These are phyloP conservation scores for Hirundichthys speculiger DNA, from an alignment of 2,113 vertebrate genomes.

Conservation along the genomic window DNA sequence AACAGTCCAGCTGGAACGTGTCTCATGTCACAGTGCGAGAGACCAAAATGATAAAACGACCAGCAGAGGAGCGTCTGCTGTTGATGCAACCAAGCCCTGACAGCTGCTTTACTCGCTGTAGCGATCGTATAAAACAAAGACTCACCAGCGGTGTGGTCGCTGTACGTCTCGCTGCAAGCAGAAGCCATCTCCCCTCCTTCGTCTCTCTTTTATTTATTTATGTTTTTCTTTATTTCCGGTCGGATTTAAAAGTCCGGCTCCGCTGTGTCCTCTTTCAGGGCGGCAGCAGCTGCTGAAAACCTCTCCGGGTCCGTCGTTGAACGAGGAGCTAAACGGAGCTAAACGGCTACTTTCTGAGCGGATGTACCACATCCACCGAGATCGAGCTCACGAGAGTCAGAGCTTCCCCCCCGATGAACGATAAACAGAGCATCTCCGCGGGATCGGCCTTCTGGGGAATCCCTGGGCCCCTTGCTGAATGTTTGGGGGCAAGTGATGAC, in stretches of 20 bases:
- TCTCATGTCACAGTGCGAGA: too few relatives aligned
- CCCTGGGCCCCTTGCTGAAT: slow-evolving; percentile 60
- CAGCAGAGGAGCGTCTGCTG: too few relatives aligned
- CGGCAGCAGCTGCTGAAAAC: slow-evolving; percentile 31
- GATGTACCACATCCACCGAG: background rate
- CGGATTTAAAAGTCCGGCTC: slow-evolving; percentile 21
- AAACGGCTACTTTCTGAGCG: background rate
- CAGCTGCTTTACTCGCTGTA: too few relatives aligned
- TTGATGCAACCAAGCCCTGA: too few relatives aligned
- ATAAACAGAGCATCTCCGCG: slow-evolving; percentile 65
- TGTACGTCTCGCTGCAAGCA: slow-evolving; percentile 37
- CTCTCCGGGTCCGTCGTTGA: slow-evolving; percentile 1
- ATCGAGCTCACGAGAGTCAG: slow-evolving; percentile 34
- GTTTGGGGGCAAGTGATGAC: slow-evolving; percentile 44
- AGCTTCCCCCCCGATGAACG: slow-evolving; percentile 54
- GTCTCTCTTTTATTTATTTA: background rate
- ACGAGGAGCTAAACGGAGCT: slow-evolving; percentile 6
- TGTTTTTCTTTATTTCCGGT: slow-evolving; percentile 3
- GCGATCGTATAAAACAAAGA: slow-evolving; percentile 56
- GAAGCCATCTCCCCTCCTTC: slow-evolving; percentile 47
- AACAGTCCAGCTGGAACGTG: too few relatives aligned
- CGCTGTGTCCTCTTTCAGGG: background rate
- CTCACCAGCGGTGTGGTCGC: slow-evolving; percentile 45
- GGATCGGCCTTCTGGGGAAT: slow-evolving; percentile 70
- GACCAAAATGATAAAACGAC: too few relatives aligned